These are phyloP conservation scores for Lordiphosa andalusiaca DNA, from an alignment of 2,888 invertebrate genomes.

Conservation along the genomic window DNA sequence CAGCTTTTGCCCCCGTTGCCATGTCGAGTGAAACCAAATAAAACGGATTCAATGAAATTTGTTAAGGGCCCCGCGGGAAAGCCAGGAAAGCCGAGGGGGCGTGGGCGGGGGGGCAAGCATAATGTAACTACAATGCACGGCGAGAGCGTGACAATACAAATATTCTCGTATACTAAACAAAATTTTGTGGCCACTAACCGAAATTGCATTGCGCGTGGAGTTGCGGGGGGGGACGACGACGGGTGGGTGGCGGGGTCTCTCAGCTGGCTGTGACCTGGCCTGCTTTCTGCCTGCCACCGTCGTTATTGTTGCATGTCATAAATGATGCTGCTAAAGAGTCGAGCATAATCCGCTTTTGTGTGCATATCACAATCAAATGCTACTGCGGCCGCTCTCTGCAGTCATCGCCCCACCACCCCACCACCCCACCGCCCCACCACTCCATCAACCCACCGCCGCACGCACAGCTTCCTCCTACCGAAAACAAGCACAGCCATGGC, in stretches of 20 bases:
- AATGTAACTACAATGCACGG: slow-evolving; percentile 50
- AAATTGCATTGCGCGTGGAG: slow-evolving; percentile 54
- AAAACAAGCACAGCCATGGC: no score
- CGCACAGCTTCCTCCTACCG: no score
- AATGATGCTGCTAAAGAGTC: slow-evolving; percentile 70
- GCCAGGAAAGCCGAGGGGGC: no score
- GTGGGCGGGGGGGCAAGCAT: slow-evolving; percentile 2
- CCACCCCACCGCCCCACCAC: slow-evolving; percentile 1
- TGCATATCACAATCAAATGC: slow-evolving; percentile 72
- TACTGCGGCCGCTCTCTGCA: slow-evolving; percentile 11
- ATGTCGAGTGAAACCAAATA: slow-evolving; percentile 2
- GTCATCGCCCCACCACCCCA: background rate
- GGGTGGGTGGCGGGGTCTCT: background rate
- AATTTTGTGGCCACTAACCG: slow-evolving; percentile 67
- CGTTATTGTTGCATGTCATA: slow-evolving; percentile 62
- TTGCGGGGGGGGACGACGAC: no score
- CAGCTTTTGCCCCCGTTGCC: slow-evolving; percentile 24
- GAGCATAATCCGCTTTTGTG: slow-evolving; percentile 75
- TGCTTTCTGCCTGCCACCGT: slow-evolving; percentile 12
- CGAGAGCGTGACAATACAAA: slow-evolving; percentile 41
- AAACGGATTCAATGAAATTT: background rate
- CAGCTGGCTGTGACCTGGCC: slow-evolving; percentile 10
- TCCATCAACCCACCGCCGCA: background rate
- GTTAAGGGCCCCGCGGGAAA: background rate
- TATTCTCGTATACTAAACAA: slow-evolving; percentile 63